Percentiles rank a stretch among this genome's conserved stretches.
Conservation (phyloP, 1,140 invertebrate genomes). For the Drosophila pectinifera region DNA sequence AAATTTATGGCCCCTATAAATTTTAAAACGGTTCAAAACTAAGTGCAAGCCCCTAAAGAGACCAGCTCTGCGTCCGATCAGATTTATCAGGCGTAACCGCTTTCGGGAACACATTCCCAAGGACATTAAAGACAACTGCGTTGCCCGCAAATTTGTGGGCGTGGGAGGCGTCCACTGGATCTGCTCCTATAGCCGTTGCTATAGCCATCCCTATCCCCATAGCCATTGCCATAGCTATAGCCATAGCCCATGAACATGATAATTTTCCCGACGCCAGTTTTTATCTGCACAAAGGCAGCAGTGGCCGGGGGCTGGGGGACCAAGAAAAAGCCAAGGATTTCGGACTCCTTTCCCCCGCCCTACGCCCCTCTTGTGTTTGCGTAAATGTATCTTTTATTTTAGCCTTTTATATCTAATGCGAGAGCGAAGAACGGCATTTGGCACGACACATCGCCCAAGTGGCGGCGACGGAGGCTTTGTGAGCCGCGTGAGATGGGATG, state of each 20-base stretch:
- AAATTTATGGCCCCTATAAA: constrained; percentile 35
- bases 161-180: constrained; percentile 13
- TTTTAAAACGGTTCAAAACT: constrained; percentile 24
- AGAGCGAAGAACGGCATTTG: constrained; percentile 75
- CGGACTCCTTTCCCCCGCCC: neutral
- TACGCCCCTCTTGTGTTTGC: constrained; percentile 52
- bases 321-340: constrained; percentile 42
- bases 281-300: constrained; percentile 75
- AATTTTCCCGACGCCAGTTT: constrained; percentile 83
- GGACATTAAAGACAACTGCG: constrained; percentile 45
- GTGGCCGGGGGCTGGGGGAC: constrained; percentile 7
- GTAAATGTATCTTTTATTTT: constrained; percentile 84
- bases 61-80: constrained; percentile 1
- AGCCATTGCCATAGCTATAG: constrained; percentile 45
- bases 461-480: constrained; percentile 58
- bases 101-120: constrained; percentile 44
- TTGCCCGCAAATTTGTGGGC: constrained; percentile 54
- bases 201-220: constrained; percentile 23
- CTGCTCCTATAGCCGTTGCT: constrained; percentile 45
- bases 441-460: constrained; percentile 80
- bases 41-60: neutral
- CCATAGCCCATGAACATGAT: constrained; percentile 77
- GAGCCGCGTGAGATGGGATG: constrained; percentile 37
- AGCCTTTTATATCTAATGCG: constrained; percentile 81
- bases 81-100: constrained; percentile 26